Conservation (phyloP, 2,797 vertebrate species). For the Falco peregrinus region DNA sequence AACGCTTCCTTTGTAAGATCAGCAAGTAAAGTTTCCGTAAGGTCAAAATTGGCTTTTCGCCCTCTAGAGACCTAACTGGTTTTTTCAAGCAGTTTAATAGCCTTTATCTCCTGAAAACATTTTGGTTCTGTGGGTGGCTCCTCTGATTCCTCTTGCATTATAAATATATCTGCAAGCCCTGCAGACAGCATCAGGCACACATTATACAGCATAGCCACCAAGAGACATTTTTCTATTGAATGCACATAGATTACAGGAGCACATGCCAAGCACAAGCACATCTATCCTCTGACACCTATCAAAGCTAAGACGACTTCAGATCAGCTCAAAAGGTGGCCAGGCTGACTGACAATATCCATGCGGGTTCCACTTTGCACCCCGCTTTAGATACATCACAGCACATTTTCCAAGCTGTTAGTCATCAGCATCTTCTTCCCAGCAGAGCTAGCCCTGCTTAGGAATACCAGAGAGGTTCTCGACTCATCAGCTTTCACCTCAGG, state of each 20-base stretch:
- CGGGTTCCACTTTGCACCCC: not conserved
- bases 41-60: constrained; percentile 57
- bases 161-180: constrained; percentile 7
- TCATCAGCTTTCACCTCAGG: not conserved
- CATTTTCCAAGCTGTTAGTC: not conserved
- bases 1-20: constrained; percentile 27
- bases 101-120: constrained; percentile 50
- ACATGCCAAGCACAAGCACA: not conserved
- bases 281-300: not conserved
- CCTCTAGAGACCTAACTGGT: constrained; percentile 38
- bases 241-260: not conserved
- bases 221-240: not conserved
- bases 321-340: not conserved
- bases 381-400: rapidly evolving
- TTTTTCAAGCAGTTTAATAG: constrained; percentile 63
- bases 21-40: constrained; percentile 40
- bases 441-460: not conserved
- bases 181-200: not conserved
- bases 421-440: not conserved
- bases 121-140: constrained; percentile 13
- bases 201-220: not conserved
- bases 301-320: not conserved
- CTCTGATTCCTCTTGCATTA: constrained; percentile 38
- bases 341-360: not conserved
- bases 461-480: not conserved